These are phyloP conservation scores for Andrena minutula DNA, from an alignment of 2,888 invertebrate species.

Conservation along the genomic window DNA sequence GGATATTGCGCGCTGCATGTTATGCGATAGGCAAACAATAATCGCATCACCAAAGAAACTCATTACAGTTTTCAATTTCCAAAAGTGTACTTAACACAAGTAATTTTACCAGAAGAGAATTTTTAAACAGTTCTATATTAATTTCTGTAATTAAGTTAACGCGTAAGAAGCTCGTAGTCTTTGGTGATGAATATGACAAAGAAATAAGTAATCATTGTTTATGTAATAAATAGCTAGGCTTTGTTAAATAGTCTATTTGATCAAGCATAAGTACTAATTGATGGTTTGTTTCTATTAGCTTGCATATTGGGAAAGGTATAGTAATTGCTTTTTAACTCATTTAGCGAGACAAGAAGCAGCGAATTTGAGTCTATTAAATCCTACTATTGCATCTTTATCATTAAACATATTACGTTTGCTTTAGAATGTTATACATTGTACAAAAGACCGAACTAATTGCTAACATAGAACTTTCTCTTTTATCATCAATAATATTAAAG, in stretches of 20 bases:
- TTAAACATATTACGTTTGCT: slow-evolving; percentile 34
- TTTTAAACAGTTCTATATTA: background rate
- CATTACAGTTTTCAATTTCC: background rate
- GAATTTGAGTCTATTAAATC: slow-evolving; percentile 37
- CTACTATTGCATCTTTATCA: slow-evolving; percentile 25
- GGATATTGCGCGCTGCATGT: slow-evolving; percentile 62
- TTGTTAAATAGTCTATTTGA: slow-evolving; percentile 56
- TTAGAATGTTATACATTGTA: slow-evolving; percentile 62
- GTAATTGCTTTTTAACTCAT: slow-evolving; percentile 75
- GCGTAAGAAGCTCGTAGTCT: slow-evolving; percentile 29
- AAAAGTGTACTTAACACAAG: background rate
- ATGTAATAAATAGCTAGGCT: slow-evolving; percentile 49
- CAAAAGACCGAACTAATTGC: slow-evolving; percentile 28
- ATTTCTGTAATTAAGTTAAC: background rate
- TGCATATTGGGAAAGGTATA: slow-evolving; percentile 84
- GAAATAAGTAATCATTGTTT: slow-evolving; percentile 33
- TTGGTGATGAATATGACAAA: slow-evolving; percentile 58
- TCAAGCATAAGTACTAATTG: slow-evolving; percentile 74
- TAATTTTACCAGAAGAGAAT: background rate
- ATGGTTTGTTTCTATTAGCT: slow-evolving; percentile 82
- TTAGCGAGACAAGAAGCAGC: slow-evolving; percentile 40
- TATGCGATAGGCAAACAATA: slow-evolving; percentile 50
- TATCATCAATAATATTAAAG: slow-evolving; percentile 15
- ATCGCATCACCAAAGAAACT: slow-evolving; percentile 62
- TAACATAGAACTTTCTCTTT: slow-evolving; percentile 27